These are phyloP conservation scores for Martes martes DNA, from an alignment of 2,113 vertebrate genomes.

Conservation along the genomic window DNA sequence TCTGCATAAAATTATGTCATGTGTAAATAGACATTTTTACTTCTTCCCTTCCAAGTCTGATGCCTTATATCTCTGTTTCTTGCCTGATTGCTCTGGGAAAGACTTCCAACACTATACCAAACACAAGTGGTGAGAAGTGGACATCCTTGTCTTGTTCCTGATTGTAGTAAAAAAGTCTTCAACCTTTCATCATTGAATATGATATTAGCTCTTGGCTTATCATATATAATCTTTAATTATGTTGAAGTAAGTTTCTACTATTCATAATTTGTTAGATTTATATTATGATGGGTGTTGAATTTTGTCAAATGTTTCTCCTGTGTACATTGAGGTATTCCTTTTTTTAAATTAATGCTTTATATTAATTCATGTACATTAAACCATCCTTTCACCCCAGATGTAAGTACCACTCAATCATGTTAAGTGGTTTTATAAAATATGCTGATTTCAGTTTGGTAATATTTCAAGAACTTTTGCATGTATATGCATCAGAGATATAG, in stretches of 20 bases:
- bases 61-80: background rate
- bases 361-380: background rate
- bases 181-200: background rate
- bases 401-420: background rate
- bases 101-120: background rate
- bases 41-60: background rate
- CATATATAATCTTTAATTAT: background rate
- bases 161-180: background rate
- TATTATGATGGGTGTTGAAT: background rate
- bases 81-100: background rate
- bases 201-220: background rate
- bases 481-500: background rate
- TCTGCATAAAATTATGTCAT: background rate
- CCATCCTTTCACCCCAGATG: background rate
- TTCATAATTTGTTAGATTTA: background rate
- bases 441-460: background rate
- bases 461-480: background rate
- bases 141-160: background rate
- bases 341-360: background rate
- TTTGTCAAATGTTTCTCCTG: background rate
- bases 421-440: background rate
- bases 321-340: background rate
- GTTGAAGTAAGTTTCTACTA: background rate
- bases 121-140: background rate
- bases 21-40: background rate